Evolutionary conservation across 2,797 vertebrate genomes (phyloP).

Genomic region (Mus caroli): DNA sequence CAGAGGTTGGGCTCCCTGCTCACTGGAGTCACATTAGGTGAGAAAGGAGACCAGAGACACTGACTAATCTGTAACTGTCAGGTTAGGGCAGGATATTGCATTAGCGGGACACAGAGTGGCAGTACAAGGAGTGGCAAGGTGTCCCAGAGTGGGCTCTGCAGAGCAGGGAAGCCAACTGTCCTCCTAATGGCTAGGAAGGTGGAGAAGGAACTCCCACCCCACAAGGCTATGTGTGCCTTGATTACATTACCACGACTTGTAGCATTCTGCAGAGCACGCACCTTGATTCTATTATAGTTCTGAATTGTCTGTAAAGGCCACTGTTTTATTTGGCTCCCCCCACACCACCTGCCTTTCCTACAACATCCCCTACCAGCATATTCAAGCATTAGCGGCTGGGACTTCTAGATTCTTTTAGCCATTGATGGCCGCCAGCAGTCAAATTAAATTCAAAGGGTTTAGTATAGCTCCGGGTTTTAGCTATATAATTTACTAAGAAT

Average conservation of each 20-base stretch:
- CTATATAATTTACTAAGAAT: constrained; percentile 83
- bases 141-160: constrained; percentile 58
- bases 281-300: constrained; percentile 79
- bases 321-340: constrained; percentile 61
- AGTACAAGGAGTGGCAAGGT: constrained; percentile 54
- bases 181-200: constrained; percentile 76
- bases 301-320: constrained; percentile 71
- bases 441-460: constrained; percentile 86
- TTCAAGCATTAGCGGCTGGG: constrained; percentile 69
- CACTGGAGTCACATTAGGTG: constrained; percentile 81
- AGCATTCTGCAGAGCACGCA: constrained; percentile 72
- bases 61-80: constrained; percentile 83
- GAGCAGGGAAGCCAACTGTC: constrained; percentile 66
- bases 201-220: constrained; percentile 66
- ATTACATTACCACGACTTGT: constrained; percentile 70
- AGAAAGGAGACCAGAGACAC: constrained; percentile 71
- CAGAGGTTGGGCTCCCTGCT: constrained; percentile 79
- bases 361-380: constrained; percentile 41
- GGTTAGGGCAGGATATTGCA: constrained; percentile 82
- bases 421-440: constrained; percentile 77
- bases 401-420: constrained; percentile 83
- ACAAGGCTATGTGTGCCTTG: constrained; percentile 75
- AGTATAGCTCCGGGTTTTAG: constrained; percentile 78
- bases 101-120: constrained; percentile 81
- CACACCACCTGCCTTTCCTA: constrained; percentile 57